phyloP scores from a whole-genome alignment of 1,140 invertebrate genomes.

The Leguminivora glycinivorella region DNA sequence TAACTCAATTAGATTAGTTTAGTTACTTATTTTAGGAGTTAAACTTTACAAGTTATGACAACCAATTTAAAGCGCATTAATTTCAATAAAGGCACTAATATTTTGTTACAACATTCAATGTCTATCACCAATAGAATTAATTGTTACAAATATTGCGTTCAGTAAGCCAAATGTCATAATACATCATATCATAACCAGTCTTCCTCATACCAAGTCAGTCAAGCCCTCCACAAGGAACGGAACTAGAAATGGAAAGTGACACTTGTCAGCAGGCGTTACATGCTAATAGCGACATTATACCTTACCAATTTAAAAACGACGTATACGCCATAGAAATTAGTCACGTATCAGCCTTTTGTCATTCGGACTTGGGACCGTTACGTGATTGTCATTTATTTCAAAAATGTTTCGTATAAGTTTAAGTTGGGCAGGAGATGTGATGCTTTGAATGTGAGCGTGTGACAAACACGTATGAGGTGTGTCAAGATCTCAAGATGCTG shows the following conservation, averaged over 20 bases:
- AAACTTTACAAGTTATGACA: too few relatives aligned
- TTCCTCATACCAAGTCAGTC: conserved; percentile 11
- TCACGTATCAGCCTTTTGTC: background rate
- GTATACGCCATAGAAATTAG: background rate
- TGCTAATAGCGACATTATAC: conserved; percentile 22
- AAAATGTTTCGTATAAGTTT: background rate
- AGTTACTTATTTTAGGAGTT: too few relatives aligned
- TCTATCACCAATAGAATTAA: background rate
- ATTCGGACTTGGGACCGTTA: background rate
- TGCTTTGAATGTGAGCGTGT: background rate
- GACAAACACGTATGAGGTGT: background rate
- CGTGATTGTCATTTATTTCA: background rate
- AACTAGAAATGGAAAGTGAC: conserved; percentile 19
- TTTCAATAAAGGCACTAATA: background rate
- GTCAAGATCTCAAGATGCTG: conserved; percentile 24
- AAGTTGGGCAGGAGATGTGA: background rate
- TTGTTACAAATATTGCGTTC: background rate
- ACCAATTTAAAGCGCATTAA: too few relatives aligned
- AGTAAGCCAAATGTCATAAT: background rate
- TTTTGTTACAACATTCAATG: background rate
- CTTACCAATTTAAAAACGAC: background rate
- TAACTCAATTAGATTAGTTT: too few relatives aligned
- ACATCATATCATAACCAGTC: background rate
- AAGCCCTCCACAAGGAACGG: conserved; percentile 21
- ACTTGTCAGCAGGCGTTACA: conserved; percentile 19